phyloP scores from a whole-genome alignment of 2,888 invertebrate genomes.

The Drosophila multiciliata region DNA sequence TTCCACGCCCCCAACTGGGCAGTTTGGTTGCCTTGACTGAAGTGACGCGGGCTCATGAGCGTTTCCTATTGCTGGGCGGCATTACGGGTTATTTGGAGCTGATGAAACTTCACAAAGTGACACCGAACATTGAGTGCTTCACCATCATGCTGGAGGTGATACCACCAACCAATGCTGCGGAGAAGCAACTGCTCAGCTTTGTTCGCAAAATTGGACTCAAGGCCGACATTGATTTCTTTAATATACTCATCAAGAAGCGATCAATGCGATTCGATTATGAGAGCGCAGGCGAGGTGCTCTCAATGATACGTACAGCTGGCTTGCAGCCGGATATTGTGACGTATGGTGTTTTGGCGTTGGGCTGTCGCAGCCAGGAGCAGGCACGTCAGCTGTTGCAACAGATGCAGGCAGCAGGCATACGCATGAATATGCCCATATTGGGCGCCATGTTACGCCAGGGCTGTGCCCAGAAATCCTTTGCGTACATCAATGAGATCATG shows the following conservation, averaged over 20 bases:
- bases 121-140: conserved; percentile 92
- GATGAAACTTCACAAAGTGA: conserved; percentile 89
- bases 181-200: conserved; percentile 88
- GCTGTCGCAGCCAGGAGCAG: conserved; percentile 88
- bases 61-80: conserved; percentile 91
- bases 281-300: conserved; percentile 88
- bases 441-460: conserved; percentile 90
- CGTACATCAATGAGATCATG: conserved; percentile 89
- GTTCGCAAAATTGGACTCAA: conserved; percentile 87
- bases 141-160: conserved; percentile 91
- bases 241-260: conserved; percentile 93
- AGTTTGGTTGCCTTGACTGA: conserved; percentile 87
- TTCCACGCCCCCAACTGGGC: conserved; percentile 87
- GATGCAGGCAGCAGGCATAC: conserved; percentile 89
- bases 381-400: conserved; percentile 89
- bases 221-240: conserved; percentile 93
- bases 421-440: conserved; percentile 91
- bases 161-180: conserved; percentile 88
- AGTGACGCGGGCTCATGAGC: conserved; percentile 87
- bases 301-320: conserved; percentile 86
- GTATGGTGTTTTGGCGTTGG: conserved; percentile 93
- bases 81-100: conserved; percentile 90
- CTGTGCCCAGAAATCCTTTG: conserved; percentile 87
- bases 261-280: conserved; percentile 89
- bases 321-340: conserved; percentile 91